These are phyloP conservation scores for Nerophis lumbriciformis DNA, from an alignment of 2,113 vertebrate genomes.

Conservation along the genomic window DNA sequence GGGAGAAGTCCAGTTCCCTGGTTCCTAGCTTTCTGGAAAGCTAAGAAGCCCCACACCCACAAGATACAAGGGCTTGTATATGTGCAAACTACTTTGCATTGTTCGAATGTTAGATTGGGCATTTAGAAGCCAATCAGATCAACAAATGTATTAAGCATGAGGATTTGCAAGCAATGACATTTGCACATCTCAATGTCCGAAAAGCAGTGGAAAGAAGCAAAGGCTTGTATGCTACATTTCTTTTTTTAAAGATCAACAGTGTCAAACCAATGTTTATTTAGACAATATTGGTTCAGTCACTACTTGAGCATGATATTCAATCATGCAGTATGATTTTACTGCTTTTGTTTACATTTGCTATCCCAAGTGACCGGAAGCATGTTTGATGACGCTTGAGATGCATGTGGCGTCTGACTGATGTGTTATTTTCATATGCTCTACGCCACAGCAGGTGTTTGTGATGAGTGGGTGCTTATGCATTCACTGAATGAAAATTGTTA, in stretches of 20 bases:
- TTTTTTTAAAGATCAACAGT: background rate
- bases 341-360: slow-evolving; percentile 18
- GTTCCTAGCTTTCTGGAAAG: too few relatives aligned
- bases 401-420: slow-evolving; percentile 9
- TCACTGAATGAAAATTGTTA: slow-evolving; percentile 53
- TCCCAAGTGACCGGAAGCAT: background rate
- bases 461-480: slow-evolving; percentile 52
- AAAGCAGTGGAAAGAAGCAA: too few relatives aligned
- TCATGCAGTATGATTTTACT: background rate
- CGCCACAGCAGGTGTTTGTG: slow-evolving; percentile 46
- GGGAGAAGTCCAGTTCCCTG: too few relatives aligned
- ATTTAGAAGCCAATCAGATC: too few relatives aligned
- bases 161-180: background rate
- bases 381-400: background rate
- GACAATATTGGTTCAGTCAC: background rate
- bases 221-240: background rate
- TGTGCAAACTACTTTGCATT: too few relatives aligned
- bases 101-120: too few relatives aligned
- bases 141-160: background rate
- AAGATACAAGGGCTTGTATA: too few relatives aligned
- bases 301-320: background rate
- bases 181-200: too few relatives aligned
- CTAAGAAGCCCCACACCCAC: too few relatives aligned
- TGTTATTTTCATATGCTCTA: slow-evolving; percentile 18
- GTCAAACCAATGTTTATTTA: background rate